Base-by-base conservation (phyloP, 2,797 vertebrate genomes). In the Orestias chungarensis region DNA sequence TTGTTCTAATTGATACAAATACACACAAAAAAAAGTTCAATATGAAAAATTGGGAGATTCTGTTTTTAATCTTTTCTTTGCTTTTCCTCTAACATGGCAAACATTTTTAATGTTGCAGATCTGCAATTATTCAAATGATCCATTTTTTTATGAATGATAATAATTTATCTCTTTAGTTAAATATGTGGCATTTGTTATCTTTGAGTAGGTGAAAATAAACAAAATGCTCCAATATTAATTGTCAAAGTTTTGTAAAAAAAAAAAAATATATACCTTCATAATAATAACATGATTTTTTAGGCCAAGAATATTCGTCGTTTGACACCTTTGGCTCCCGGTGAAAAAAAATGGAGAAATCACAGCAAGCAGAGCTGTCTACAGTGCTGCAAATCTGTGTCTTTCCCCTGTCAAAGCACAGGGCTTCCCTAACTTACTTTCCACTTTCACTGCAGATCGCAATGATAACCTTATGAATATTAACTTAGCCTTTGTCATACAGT, bases 381-480 rank as follows among this genome's bases (percentile, higher is more conserved):
- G 88, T 84, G 3, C 83, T 92, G 83, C 85, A 86, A 29, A 0
- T 46, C 23, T 49, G 50, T 25, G 2, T 67, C 55, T 70, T 47
- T 12, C 18, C 80, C 57, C 66, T 68, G 49, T 75, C 62, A 20
- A 55, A 70, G 68, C 55, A 66, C 47, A 52, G 74, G 82, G 62
- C 47, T 82, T 84, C 75, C 80, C 85, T 66, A 23, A 50, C 64
- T 72, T 70, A 23, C 65, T 74, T 74, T 70, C 46, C 47, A 76
- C 61, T 69, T n/a, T 66, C 82, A 71, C 43, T 31, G 59, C 70
- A 78, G 72, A 89, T 86, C 78, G 66, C 72, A 73, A 69, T 66
- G 70, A 61, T 40, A 49, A 70, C 70, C 64, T 86, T 73, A 89
- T 91, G 75, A 91, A 89, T 92, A 90, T 89, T 89, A 89, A 88